Conservation (phyloP, 2,797 vertebrate genomes). For the Kryptopterus vitreolus region DNA sequence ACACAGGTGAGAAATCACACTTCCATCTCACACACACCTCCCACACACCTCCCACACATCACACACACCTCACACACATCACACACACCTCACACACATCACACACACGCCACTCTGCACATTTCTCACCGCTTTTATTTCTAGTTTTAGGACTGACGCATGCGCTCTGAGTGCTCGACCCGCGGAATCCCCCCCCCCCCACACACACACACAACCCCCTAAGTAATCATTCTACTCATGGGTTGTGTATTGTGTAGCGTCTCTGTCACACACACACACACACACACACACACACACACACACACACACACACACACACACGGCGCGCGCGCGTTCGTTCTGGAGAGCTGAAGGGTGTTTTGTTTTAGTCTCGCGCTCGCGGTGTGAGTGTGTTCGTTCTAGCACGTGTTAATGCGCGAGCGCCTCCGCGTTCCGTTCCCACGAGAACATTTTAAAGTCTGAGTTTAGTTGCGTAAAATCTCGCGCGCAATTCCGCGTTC, state of each 20-base stretch:
- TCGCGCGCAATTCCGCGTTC: background rate
- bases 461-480: background rate
- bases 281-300: too few species aligned
- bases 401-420: conserved; percentile 22
- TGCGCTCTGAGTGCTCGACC: background rate
- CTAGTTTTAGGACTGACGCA: background rate
- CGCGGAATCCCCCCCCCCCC: too few species aligned
- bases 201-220: too few species aligned
- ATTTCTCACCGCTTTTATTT: background rate
- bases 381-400: conserved; percentile 46
- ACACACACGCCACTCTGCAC: background rate
- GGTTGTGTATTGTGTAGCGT: conserved; percentile 1
- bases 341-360: too few species aligned
- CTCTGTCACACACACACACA: background rate
- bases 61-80: too few species aligned
- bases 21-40: background rate
- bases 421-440: conserved; percentile 38
- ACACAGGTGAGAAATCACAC: conserved; percentile 25
- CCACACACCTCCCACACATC: background rate
- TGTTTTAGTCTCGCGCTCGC: conserved; percentile 17
- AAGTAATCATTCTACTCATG: too few species aligned
- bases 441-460: conserved; percentile 34
- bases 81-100: background rate
- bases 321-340: background rate
- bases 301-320: too few species aligned